Conservation (phyloP, 1,140 invertebrate genomes). For the Saccostrea echinata region DNA sequence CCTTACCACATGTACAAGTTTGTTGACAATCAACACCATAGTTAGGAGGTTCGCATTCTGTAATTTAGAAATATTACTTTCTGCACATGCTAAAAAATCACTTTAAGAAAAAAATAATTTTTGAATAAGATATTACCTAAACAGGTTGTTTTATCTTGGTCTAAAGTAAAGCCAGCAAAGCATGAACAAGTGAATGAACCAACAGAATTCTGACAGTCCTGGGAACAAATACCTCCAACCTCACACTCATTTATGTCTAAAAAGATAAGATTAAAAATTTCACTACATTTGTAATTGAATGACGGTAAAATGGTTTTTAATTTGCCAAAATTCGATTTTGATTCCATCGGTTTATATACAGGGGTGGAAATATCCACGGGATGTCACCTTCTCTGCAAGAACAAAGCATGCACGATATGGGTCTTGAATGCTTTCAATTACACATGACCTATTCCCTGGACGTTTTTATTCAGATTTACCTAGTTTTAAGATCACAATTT, state of each 20-base stretch:
- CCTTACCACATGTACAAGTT: slow-evolving; percentile 61
- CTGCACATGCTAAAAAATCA: not conserved
- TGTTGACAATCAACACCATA: slow-evolving; percentile 63
- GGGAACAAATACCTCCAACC: slow-evolving; percentile 41
- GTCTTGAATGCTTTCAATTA: too few species aligned
- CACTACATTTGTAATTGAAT: too few species aligned
- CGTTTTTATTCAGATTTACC: too few species aligned
- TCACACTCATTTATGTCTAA: slow-evolving; percentile 58
- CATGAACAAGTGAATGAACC: slow-evolving; percentile 56
- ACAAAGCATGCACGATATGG: too few species aligned
- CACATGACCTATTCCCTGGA: too few species aligned
- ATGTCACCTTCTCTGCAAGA: too few species aligned
- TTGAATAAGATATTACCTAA: not conserved
- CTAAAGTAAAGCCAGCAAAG: slow-evolving; percentile 46
- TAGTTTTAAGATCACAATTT: too few species aligned
- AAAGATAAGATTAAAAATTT: not conserved
- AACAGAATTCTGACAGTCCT: slow-evolving; percentile 46
- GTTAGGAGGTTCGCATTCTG: slow-evolving; percentile 60
- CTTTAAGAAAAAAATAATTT: not conserved
- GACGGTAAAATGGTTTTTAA: too few species aligned
- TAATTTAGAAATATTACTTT: too few species aligned
- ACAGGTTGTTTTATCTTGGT: slow-evolving; percentile 50
- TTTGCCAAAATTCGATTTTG: too few species aligned
- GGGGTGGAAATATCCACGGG: too few species aligned
- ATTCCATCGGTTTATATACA: too few species aligned